Evolutionary conservation across 1,140 invertebrate species (phyloP).

Genomic region (Papilio dardanus): DNA sequence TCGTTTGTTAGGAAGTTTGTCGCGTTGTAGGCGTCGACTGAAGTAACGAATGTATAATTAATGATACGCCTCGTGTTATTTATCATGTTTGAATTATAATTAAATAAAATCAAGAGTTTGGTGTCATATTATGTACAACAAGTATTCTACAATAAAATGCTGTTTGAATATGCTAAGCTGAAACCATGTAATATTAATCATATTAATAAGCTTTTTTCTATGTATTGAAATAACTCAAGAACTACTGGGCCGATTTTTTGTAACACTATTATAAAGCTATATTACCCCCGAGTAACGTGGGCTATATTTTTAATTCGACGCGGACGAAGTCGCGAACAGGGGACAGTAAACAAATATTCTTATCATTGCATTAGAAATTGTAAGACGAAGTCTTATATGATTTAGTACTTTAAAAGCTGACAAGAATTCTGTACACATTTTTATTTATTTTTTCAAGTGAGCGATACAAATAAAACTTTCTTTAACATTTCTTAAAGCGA

Average conservation of each 20-base stretch:
- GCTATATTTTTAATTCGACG: too few species aligned
- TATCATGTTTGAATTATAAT: slow-evolving; percentile 21
- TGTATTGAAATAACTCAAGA: not conserved
- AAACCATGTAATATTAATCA: not conserved
- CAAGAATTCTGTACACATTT: too few species aligned
- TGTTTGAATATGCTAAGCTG: not conserved
- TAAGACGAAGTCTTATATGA: too few species aligned
- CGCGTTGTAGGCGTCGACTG: not conserved
- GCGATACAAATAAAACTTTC: not conserved
- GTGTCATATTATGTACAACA: not conserved
- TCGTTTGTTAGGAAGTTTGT: slow-evolving; percentile 13
- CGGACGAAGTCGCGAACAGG: too few species aligned
- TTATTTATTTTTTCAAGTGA: not conserved
- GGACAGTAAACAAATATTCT: too few species aligned
- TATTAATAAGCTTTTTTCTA: not conserved
- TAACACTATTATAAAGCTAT: too few species aligned
- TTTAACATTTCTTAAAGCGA: not conserved
- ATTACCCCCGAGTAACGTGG: too few species aligned
- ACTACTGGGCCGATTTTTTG: too few species aligned
- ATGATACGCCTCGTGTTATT: slow-evolving; percentile 10
- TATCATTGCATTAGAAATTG: too few species aligned
- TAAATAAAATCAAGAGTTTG: not conserved
- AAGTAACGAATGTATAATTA: slow-evolving; percentile 19
- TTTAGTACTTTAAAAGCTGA: too few species aligned
- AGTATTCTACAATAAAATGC: not conserved